Evolutionary conservation across 1,140 invertebrate species (phyloP), one percentile per base, ranked within the genome.

Genomic region (Anthonomus grandis): DNA sequence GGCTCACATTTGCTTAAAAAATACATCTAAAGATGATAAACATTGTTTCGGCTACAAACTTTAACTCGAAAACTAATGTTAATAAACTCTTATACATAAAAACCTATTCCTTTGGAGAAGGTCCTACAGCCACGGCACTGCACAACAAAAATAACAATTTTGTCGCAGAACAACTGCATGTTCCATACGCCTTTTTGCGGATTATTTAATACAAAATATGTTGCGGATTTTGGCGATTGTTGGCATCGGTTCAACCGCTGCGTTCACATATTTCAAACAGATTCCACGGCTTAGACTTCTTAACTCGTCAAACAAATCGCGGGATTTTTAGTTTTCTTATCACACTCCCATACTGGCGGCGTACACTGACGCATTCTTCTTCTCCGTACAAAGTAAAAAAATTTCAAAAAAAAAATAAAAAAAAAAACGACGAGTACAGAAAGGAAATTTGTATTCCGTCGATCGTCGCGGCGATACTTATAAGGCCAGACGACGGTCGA

Each of bases 361-460:
- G 19, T n/a, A 25, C 12, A 50, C 31, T 22, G 34, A 19, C 47
- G 34, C 47, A 50, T 50, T 50, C 47, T 17, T 6, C n/a, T n/a
- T 13, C 4, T n/a, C 19, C 47, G 27, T n/a, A n/a, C n/a, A n/a
- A n/a, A n/a, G n/a, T n/a, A n/a, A n/a, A n/a, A n/a, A n/a, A n/a
- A n/a, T n/a, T n/a, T n/a, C n/a, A n/a, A n/a, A n/a, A n/a, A n/a
- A n/a, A n/a, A n/a, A n/a, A n/a, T n/a, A n/a, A n/a, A n/a, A n/a
- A 48, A 48, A 48, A 50, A 50, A 18, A 10, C 17, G 34, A 31
- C 47, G 47, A 34, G 47, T 50, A 50, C 47, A 38, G 47, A 50
- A 50, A 50, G 47, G 47, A 50, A 50, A 50, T 50, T 50, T 50
- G 47, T 50, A 50, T 50, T 50, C 47, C 17, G 36, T 50, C 47